Evolutionary conservation across 2,797 vertebrate genomes (phyloP).

Genomic region (Australoheros facetus): DNA sequence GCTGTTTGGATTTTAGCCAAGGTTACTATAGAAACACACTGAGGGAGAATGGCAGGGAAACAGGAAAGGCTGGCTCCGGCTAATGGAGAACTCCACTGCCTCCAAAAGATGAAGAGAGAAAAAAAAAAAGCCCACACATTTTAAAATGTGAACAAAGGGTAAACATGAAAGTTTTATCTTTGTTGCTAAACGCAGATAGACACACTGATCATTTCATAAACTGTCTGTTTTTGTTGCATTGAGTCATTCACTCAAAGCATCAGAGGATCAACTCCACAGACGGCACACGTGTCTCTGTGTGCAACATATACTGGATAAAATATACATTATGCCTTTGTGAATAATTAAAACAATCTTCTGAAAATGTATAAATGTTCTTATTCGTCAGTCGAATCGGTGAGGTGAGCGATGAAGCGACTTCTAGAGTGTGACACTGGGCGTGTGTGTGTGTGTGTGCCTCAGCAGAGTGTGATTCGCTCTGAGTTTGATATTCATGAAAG

Average conservation of each 20-base stretch:
- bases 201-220: not conserved
- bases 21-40: slow-evolving; percentile 77
- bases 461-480: slow-evolving; percentile 47
- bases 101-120: not conserved
- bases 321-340: not conserved
- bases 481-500: slow-evolving; percentile 57
- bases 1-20: slow-evolving; percentile 76
- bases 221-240: not conserved
- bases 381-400: not conserved
- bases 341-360: not conserved
- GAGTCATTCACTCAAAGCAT: not conserved
- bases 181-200: not conserved
- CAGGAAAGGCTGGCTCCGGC: slow-evolving; percentile 49
- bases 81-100: slow-evolving; percentile 40
- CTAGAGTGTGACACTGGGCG: not conserved
- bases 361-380: not conserved
- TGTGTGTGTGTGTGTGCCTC: slow-evolving; percentile 15
- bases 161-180: not conserved
- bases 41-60: slow-evolving; percentile 60
- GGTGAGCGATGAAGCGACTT: slow-evolving; percentile 6
- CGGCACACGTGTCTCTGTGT: not conserved
- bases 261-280: slow-evolving; percentile 1
- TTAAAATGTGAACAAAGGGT: slow-evolving; percentile 1
- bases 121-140: slow-evolving; percentile 8
- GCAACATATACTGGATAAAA: not conserved